phyloP scores from a whole-genome alignment of 2,888 invertebrate species.

The Torymus auratus region DNA sequence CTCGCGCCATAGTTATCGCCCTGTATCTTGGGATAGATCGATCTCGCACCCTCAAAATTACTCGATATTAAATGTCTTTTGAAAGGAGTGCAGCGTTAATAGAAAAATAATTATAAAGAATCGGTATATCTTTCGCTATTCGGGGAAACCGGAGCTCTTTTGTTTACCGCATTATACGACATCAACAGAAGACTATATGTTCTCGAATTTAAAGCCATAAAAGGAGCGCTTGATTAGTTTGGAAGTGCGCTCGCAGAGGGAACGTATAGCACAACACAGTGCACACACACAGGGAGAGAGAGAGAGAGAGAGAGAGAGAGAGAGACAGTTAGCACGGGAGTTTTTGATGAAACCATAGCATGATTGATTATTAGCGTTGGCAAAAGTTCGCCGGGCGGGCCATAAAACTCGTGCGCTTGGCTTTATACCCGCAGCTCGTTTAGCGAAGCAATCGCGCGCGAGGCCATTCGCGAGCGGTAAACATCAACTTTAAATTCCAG shows the following conservation, averaged over 20 bases:
- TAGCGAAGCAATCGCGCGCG: constrained; percentile 33
- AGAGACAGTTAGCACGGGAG: not conserved
- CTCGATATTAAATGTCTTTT: constrained; percentile 16
- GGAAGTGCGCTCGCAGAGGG: not conserved
- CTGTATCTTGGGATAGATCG: constrained; percentile 53
- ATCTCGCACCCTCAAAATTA: constrained; percentile 27
- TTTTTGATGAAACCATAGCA: constrained; percentile 42
- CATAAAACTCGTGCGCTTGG: constrained; percentile 41
- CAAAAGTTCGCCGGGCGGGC: constrained; percentile 40
- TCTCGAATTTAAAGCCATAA: not conserved
- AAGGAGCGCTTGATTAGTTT: not conserved
- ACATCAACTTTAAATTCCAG: constrained; percentile 56
- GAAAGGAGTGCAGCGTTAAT: too few relatives aligned
- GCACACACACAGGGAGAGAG: not conserved
- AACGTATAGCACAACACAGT: not conserved
- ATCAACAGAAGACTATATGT: not conserved
- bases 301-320: too few relatives aligned
- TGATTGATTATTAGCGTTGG: constrained; percentile 54
- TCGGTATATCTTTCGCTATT: too few relatives aligned
- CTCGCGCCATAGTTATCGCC: constrained; percentile 57
- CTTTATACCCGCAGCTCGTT: constrained; percentile 35
- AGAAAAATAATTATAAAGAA: too few relatives aligned
- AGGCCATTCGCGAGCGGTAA: constrained; percentile 40
- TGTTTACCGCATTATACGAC: too few relatives aligned
- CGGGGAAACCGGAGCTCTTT: too few relatives aligned